Evolutionary conservation across 53 echinoderm and acorn worm species (phyloP), one percentile per base, ranked within the genome.

Genomic region (Astropecten irregularis): DNA sequence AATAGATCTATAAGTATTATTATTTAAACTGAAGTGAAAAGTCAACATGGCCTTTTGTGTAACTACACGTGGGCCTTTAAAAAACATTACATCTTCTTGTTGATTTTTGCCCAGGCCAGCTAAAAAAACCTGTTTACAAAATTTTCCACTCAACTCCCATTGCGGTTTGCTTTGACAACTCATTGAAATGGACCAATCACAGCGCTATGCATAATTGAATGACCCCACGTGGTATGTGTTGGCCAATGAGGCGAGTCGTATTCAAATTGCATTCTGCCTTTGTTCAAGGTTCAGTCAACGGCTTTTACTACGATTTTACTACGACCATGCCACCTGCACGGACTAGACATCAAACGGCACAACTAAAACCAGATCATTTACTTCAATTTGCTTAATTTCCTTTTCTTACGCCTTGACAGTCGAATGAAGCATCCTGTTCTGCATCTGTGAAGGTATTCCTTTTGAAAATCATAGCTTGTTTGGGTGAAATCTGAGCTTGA

Each of bases 281-380:
- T 93, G 93, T 95, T 93, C 95, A 90, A 87, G 72, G 90, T 74
- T 79, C 92, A 93, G 91, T 95, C 91, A 95, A 93, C 95, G 95
- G 95, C 54, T 91, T 71, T 93, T 95, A 95, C 95, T 93, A 93
- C 84, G 81, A 91, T 63, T 93, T 89, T 73, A 86, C 83, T 90
- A 77, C 77, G 82, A 65, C 27, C 84, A 52, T 66, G 66, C 54
- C 85, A 84, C 86, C 85, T 85, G 20, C 63, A 3, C 6, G 42
- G 28, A 8, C 32, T 5, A 2, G 14, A 15, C 63, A 5, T 32
- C 79, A 33, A 42, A 42, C 16, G 61, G 44, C 48, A 31, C 47
- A 62, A 11, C 19, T 28, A 61, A 60, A 79, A 10, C 62, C 44
- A 28, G 25, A 10, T 37, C 38, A 62, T 47, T 79, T 38, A 37